Evolutionary conservation across 1,140 invertebrate genomes (phyloP), one percentile per base, ranked within the genome.

Genomic region (Listronotus oregonensis): DNA sequence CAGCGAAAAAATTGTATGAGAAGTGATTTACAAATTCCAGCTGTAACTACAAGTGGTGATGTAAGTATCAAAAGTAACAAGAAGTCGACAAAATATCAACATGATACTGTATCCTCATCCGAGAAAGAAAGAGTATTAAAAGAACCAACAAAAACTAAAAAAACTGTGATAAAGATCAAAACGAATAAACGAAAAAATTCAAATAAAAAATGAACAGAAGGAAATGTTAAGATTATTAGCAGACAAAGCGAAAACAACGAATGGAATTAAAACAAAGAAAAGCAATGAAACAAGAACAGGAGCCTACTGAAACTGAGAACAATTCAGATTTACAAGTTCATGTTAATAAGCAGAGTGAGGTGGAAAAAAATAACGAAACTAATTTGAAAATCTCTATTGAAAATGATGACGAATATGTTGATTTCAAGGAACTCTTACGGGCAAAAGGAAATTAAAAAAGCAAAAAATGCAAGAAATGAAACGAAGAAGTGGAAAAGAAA

Each of bases 1-100:
- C 72, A 9, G 66, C 72, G 0, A 74, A 68, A 43, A 74, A 74
- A 43, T 47, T 61, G 8, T 74, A 74, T 31, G 69, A 67, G n/a
- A 6, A 40, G n/a, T 18, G 67, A 71, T 42, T 46, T 71, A 21
- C 61, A 64, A 32, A 63, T 67, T 12, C 64, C 64, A 39, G 54
- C 59, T 3, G 58, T 62, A 21, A 67, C 65, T 15, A 62, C 59
- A 12, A 67, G 59, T 43, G 65, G 32, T 9, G 52, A 67, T 11
- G 31, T 62, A 15, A 39, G n/a, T 14, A 31, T 3, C 1, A 50
- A 21, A 31, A 31, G 15, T 18, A 27, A 12, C 15, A 50, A 18
- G 27, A 31, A 21, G 8, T 2, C 17, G 4, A 31, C 1, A 18
- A 31, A 18, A 37, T 37, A 8, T 9, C 46, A 47, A 18, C 63